Percentiles rank a stretch among this genome's conserved stretches.
phyloP scores from a whole-genome alignment of 2,113 vertebrate genomes.

The Paradisaea rubra region DNA sequence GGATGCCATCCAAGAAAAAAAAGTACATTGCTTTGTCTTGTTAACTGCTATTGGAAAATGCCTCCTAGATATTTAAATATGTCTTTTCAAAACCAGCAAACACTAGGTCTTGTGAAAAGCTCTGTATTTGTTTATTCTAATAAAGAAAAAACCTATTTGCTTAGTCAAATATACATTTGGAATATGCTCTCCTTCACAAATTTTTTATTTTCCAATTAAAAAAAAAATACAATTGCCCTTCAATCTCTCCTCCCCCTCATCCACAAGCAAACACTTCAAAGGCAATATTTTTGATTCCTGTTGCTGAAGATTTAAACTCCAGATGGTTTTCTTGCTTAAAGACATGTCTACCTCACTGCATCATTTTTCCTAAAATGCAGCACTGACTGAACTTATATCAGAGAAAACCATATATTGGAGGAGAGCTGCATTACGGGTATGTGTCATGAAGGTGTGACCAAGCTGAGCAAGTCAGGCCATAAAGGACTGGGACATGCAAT shows the following conservation, averaged over 20 bases:
- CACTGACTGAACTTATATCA: not conserved
- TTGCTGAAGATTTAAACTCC: not conserved
- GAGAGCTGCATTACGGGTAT: not conserved
- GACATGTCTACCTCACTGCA: rapidly evolving
- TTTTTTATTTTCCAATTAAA: not conserved
- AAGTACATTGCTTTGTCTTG: not conserved
- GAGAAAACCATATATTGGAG: rapidly evolving
- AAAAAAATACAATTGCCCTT: not conserved
- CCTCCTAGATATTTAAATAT: not conserved
- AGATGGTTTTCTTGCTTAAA: not conserved
- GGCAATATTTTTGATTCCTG: not conserved
- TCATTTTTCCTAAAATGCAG: not conserved
- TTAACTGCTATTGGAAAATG: not conserved
- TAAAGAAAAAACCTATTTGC: not conserved
- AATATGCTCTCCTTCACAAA: not conserved
- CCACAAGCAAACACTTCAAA: not conserved
- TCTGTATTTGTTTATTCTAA: not conserved
- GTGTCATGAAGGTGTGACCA: not conserved
- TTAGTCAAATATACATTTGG: not conserved
- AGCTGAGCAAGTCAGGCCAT: not conserved
- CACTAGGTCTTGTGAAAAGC: not conserved
- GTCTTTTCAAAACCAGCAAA: not conserved
- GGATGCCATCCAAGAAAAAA: not conserved
- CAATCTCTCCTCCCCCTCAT: not conserved
- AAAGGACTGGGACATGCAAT: not conserved